Evolutionary conservation across 2,888 invertebrate species (phyloP), one percentile per base, ranked within the genome.

Genomic region (Hyposoter didymator): DNA sequence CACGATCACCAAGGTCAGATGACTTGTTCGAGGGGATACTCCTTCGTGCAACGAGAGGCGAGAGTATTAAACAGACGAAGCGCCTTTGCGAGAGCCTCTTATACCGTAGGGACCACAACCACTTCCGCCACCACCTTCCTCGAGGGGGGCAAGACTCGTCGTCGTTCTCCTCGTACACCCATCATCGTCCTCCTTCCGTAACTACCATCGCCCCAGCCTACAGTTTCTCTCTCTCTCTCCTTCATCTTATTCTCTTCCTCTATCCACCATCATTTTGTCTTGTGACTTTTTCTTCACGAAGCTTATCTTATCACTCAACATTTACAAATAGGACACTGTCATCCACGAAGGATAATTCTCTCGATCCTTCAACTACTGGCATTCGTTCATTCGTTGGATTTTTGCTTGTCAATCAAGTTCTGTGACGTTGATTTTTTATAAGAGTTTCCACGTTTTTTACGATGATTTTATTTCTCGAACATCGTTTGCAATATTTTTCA

Each of bases 1-100:
- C 79, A 35, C 79, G 75, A 66, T 64, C 69, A 64, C 49, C 22
- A 2, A 28, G 49, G 17, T 22, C 19, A 19, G 47, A 59, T 22
- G 83, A 79, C 22, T 64, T 35, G 19, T 52, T 72, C 47, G 47
- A 70, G 78, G 59, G 74, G 73, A 28, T 62, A 80, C 84, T 84
- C 81, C 66, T 84, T 79, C 85, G 82, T 79, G 39, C 67, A 76
- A 80, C 78, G 78, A 70, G 89, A 90, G 92, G 90, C 91, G 91
- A 92, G 92, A 93, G 92, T 93, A 92, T 92, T 92, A 93, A 94
- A 93, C 93, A 92, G 93, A 92, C 92, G 91, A 92, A 89, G 89
- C 91, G 90, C 87, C 89, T 90, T 76, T 82, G 89, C 87, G 89
- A 89, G 90, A 92, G 89, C 90, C 91, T 94, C 93, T 93, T 93